Percentiles rank a stretch among this genome's conserved stretches.
Conservation (phyloP, 2,888 invertebrate species). For the Ornithoptera priamus region DNA sequence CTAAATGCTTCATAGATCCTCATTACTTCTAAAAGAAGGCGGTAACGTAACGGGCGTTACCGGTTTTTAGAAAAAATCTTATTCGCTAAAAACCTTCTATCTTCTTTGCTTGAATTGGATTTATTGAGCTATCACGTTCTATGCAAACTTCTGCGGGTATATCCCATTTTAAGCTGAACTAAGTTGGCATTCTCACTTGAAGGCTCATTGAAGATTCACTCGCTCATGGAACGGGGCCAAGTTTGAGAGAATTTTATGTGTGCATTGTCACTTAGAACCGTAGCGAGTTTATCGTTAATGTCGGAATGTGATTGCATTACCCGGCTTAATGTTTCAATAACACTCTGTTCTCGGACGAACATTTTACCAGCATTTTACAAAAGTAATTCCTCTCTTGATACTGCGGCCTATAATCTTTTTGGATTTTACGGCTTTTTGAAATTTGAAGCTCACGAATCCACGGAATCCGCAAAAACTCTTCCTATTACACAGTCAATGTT, state of each 20-base stretch:
- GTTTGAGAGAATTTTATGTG: constrained; percentile 44
- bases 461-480: no score
- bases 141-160: constrained; percentile 24
- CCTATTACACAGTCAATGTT: no score
- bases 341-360: constrained; percentile 1
- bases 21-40: no score
- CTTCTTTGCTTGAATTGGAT: not conserved
- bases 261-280: constrained; percentile 27
- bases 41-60: no score
- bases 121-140: constrained; percentile 6
- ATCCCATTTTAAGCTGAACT: constrained; percentile 15
- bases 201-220: constrained; percentile 58
- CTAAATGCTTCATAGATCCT: no score
- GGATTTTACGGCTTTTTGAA: no score
- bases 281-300: constrained; percentile 19
- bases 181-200: constrained; percentile 29
- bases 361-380: no score
- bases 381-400: no score
- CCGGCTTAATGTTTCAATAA: constrained; percentile 10
- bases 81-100: no score
- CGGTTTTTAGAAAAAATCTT: no score
- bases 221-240: constrained; percentile 52
- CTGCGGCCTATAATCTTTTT: no score
- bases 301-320: constrained; percentile 4
- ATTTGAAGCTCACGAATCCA: no score